Base-by-base conservation (phyloP, 2,113 vertebrate species). In the Bostrychus sinensis region DNA sequence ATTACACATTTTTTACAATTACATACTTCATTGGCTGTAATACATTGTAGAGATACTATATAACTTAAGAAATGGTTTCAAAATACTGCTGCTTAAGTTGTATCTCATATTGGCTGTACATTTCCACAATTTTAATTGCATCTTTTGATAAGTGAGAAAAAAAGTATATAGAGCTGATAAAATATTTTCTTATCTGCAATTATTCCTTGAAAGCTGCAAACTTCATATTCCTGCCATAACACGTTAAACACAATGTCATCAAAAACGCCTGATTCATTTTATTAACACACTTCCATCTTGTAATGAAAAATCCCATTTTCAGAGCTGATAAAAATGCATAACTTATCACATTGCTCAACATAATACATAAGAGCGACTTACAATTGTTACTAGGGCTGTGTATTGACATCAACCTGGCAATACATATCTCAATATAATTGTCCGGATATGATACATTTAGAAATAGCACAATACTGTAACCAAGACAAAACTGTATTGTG, bases 181-280 rank as follows among this genome's bases (percentile, higher is more conserved):
- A 9, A 28, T 37, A 39, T 38, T 59, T 43, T 72, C 26, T 57
- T 57, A 61, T 69, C 62, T 22, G 19, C n/a, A 14, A 17, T 70
- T 6, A 74, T 45, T n/a, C 60, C 64, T 23, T 10, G 50, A 41
- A 62, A 32, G 28, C 56, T 65, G 32, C 16, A n/a, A 4, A 43
- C 50, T 38, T 58, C 20, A 59, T 69, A 19, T 55, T 17, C 16
- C 57, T 38, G 50, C 45, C 28, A 32, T 56, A 37, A 60, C 30
- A 66, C 23, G 14, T 13, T 28, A 51, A 51, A n/a, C 48, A 51
- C 48, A 30, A n/a, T 51, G 48, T 51, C 48, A 51, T 51, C 28
- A 20, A 36, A 55, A 51, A 51, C 6, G 11, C 17, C 10, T 34
- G 2, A 32, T 36, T 55, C 26, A 30, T 34, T 55, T 36, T 19